Base-by-base conservation (phyloP, 2,113 vertebrate species). In the Toxotes jaculatrix region DNA sequence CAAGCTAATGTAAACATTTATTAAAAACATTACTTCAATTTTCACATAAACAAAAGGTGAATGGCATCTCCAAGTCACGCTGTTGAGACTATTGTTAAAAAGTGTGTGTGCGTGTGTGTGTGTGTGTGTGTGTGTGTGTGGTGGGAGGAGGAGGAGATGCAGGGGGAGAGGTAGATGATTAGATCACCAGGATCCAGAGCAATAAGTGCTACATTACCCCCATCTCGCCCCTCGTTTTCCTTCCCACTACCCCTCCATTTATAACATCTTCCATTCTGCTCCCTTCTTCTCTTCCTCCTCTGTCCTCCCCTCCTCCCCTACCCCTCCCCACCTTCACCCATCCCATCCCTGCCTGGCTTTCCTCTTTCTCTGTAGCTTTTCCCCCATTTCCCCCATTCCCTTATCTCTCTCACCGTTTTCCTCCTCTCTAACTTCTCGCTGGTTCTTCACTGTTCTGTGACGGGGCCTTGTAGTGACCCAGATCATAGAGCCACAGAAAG, bases 401-500 rank as follows among this genome's bases (percentile, higher is more conserved):
- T 75, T 47, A 38, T 74, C 74, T 74, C 74, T 27, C 57, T 42
- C 42, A 19, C 13, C 1, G n/a, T 27, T 53, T 57, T 31, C 42
- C 65, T 73, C 27, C 14, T 14, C 74, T 64, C 43, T 10, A 51
- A 76, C 74, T 63, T 69, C 87, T 77, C 45, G 16, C 56, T 49
- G 80, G 62, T 84, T 70, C 83, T 51, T 51, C 62, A 12, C 88
- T 65, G 13, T 62, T 71, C 83, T 89, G 82, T 66, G 72, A 72
- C 36, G 74, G 88, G 87, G 76, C 78, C 67, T 51, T 36, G 77
- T 62, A 67, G 78, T 89, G 93, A 95, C 94, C 93, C 93, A 94
- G 87, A 93, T 95, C 85, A 91, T 63, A 70, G 82, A 85, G 82
- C 72, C 21, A 81, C 83, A 80, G 82, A 84, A 49, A 86, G 84